Base-by-base conservation (phyloP, 2,797 vertebrate species). In the Gambusia yucatana region DNA sequence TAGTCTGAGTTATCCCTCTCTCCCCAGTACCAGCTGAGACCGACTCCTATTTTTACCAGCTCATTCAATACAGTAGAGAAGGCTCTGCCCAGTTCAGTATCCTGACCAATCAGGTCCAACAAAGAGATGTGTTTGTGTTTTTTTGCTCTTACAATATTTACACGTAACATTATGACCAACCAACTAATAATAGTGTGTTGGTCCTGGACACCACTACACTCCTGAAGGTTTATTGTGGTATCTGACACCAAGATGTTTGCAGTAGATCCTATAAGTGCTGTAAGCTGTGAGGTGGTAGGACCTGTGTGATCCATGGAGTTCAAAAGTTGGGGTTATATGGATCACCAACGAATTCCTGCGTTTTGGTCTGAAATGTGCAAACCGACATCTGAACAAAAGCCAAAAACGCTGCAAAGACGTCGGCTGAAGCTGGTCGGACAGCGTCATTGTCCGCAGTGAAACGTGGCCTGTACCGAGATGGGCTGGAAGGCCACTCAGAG, bases 11-110 rank as follows among this genome's bases (percentile, higher is more conserved):
- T 36, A 78, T 57, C 48, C 22, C 73, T 85, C 77, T 55, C n/a
- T 80, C 77, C 3, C 43, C 75, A 61, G 63, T 11, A 76, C 13
- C 61, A 41, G 72, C 74, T 43, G 39, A 65, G 59, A 36, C 63
- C 28, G 22, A 67, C 30, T 80, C 77, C 84, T 92, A 92, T 93
- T 93, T 94, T 92, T 93, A 91, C 78, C 44, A 65, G 72, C 79
- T 84, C 75, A 77, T 81, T 67, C 59, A 50, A 25, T 16, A 48
- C 52, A 79, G 79, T 82, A 84, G 75, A 36, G 57, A 70, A 25
- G 1, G 47, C 88, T 59, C 90, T 89, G 1, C 90, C 92, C 86
- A 75, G 76, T 50, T 72, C 8, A 10, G 65, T 59, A 75, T 79
- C 43, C 76, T 47, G 79, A 84, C 92, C 90, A 93, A 89, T 90